Conservation (phyloP, 1,140 invertebrate species). For the Drosophila ironensis region DNA sequence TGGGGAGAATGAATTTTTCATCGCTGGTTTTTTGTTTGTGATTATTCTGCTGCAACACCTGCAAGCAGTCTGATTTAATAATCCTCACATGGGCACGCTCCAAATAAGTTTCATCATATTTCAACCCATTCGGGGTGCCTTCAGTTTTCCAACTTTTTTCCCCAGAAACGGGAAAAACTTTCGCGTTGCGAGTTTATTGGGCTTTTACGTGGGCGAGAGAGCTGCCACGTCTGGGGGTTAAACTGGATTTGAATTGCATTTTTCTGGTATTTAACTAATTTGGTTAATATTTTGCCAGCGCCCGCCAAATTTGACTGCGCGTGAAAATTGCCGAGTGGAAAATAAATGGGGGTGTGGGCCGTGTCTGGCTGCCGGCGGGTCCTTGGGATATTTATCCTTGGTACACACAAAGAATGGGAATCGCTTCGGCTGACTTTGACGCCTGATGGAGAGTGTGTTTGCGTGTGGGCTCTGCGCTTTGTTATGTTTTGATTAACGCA, state of each 20-base stretch:
- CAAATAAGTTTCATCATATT: conserved; percentile 33
- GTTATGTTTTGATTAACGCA: conserved; percentile 36
- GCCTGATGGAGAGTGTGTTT: conserved; percentile 5
- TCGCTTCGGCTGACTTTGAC: neutral
- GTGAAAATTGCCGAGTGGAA: conserved; percentile 29
- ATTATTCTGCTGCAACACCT: conserved; percentile 10
- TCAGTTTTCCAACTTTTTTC: conserved; percentile 45
- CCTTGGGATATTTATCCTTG: conserved; percentile 16
- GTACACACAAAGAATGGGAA: neutral
- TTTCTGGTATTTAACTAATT: conserved; percentile 67
- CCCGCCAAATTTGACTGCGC: conserved; percentile 17
- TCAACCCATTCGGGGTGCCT: conserved; percentile 25
- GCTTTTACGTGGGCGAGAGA: conserved; percentile 56
- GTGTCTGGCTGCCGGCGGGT: neutral
- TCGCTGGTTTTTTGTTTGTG: neutral
- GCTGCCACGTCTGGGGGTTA: conserved; percentile 12
- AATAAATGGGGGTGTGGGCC: neutral
- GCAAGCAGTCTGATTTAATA: conserved; percentile 59
- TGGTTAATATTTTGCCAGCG: conserved; percentile 60
- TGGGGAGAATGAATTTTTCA: conserved; percentile 6
- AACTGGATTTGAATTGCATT: conserved; percentile 59
- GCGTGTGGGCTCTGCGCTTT: conserved; percentile 6
- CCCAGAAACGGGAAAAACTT: conserved; percentile 30
- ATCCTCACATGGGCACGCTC: conserved; percentile 57
- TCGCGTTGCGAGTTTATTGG: conserved; percentile 62